These are phyloP conservation scores for Linyphia triangularis DNA, from an alignment of 2,888 invertebrate genomes.

Conservation along the genomic window DNA sequence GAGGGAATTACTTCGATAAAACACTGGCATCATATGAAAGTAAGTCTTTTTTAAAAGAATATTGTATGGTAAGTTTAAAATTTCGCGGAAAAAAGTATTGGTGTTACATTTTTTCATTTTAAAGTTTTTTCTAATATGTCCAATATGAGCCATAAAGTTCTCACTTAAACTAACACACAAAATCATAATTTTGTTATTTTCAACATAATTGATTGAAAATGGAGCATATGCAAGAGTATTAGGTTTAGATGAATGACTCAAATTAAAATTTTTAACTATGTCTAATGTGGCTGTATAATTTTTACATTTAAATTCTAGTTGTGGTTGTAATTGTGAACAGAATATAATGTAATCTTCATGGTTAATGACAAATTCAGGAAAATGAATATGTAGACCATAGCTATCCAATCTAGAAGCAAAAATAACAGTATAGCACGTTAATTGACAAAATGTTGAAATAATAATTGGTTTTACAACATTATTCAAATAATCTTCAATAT, in stretches of 20 bases:
- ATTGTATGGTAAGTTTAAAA: background rate
- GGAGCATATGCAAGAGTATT: background rate
- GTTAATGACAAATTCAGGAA: constrained; percentile 17
- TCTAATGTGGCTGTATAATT: background rate
- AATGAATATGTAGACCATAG: constrained; percentile 15
- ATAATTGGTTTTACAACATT: background rate
- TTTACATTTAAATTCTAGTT: background rate
- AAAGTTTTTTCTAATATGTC: background rate
- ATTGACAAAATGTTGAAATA: background rate
- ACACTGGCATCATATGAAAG: background rate
- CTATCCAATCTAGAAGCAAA: background rate
- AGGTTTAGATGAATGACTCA: constrained; percentile 3
- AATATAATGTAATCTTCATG: constrained; percentile 27
- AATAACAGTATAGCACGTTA: constrained; percentile 2
- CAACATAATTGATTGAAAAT: background rate
- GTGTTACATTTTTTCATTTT: background rate
- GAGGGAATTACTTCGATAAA: background rate
- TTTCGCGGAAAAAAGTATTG: background rate
- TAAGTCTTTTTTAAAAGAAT: background rate
- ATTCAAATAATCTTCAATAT: background rate
- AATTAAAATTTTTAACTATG: constrained; percentile 4
- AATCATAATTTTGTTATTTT: background rate
- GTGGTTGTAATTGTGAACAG: background rate
- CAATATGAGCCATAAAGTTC: background rate
- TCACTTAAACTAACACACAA: background rate